phyloP scores from a whole-genome alignment of 2,797 vertebrate genomes.

The Merluccius polli region DNA sequence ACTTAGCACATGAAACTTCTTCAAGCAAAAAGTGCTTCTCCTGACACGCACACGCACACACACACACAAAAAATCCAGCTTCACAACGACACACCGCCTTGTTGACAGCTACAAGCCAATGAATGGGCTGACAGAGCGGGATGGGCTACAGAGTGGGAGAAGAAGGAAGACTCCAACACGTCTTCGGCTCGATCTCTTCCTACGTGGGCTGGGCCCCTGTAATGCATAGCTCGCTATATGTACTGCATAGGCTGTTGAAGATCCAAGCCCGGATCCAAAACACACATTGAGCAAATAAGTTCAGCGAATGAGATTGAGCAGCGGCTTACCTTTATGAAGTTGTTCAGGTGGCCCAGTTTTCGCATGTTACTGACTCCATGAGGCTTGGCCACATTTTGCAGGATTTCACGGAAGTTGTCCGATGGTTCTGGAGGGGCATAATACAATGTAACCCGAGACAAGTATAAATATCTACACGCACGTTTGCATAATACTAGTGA shows the following conservation, averaged over 20 bases:
- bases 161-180: conserved; percentile 3
- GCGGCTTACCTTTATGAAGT: conserved; percentile 92
- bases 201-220: neutral
- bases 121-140: conserved; percentile 37
- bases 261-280: conserved; percentile 2
- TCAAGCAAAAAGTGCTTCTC: conserved; percentile 14
- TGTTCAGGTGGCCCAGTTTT: conserved; percentile 98
- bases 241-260: neutral
- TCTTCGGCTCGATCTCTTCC: conserved; percentile 7
- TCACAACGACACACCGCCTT: conserved; percentile 51
- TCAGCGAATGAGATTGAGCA: conserved; percentile 6
- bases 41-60: conserved; percentile 39
- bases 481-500: conserved; percentile 50
- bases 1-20: neutral
- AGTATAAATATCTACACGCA: conserved; percentile 11
- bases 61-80: conserved; percentile 45
- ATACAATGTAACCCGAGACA: conserved; percentile 34
- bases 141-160: conserved; percentile 26
- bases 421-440: conserved; percentile 79
- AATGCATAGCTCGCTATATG: conserved; percentile 6
- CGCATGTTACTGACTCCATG: conserved; percentile 99
- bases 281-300: neutral
- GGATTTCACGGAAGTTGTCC: conserved; percentile 96
- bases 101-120: conserved; percentile 44
- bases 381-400: conserved; percentile 97